These are phyloP conservation scores for Panorpa germanica DNA, from an alignment of 2,888 invertebrate genomes.

Conservation along the genomic window DNA sequence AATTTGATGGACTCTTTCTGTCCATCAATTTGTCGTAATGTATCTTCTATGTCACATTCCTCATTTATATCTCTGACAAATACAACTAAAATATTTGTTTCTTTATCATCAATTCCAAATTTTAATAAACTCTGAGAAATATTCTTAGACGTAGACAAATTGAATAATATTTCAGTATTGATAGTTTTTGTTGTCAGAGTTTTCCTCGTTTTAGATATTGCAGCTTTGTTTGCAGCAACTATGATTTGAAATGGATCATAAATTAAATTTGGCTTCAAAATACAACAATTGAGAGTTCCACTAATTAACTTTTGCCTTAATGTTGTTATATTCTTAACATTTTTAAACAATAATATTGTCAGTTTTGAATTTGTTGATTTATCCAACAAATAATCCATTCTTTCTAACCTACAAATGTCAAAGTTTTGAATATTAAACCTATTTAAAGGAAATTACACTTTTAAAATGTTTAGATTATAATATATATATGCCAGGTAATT, in stretches of 20 bases:
- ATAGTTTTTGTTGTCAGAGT: constrained; percentile 38
- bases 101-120: constrained; percentile 37
- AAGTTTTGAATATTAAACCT: too few species aligned
- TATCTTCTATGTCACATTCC: constrained; percentile 15
- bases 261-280: constrained; percentile 39
- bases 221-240: constrained; percentile 48
- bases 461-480: too few species aligned
- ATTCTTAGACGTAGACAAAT: constrained; percentile 46
- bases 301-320: constrained; percentile 32
- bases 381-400: too few species aligned
- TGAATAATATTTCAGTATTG: constrained; percentile 45
- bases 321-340: constrained; percentile 35
- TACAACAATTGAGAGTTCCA: constrained; percentile 36
- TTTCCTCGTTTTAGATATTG: constrained; percentile 25
- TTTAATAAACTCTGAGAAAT: constrained; percentile 44
- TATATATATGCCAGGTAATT: too few species aligned
- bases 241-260: constrained; percentile 38
- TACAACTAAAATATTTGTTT: constrained; percentile 26
- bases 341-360: constrained; percentile 31
- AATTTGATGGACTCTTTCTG: constrained; percentile 27
- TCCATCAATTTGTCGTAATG: constrained; percentile 33
- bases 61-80: constrained; percentile 21
- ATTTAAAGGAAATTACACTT: too few species aligned
- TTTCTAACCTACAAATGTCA: too few species aligned
- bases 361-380: constrained; percentile 23